A percentile compares a stretch with the other conserved stretches of the same genome.
phyloP scores from a whole-genome alignment of 2,888 invertebrate genomes.

The Caenorhabditis doughertyi region DNA sequence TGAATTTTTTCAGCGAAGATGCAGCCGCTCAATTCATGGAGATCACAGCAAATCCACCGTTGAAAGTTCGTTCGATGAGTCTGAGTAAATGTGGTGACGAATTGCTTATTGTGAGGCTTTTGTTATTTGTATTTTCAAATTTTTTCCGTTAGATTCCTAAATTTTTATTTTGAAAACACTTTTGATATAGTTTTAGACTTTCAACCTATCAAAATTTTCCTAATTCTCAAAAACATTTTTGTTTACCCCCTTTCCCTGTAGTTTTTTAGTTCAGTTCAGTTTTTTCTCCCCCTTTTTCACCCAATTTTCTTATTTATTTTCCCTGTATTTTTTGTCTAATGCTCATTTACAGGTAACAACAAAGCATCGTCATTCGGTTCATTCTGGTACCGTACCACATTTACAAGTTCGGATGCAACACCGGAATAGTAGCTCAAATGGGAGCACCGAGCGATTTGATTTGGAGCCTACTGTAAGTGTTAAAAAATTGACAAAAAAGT shows the following conservation, averaged over 20 bases:
- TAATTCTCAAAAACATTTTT: too few relatives aligned
- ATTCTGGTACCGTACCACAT: slow-evolving; percentile 63
- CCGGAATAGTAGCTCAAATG: slow-evolving; percentile 50
- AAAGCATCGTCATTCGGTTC: slow-evolving; percentile 64
- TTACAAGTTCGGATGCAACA: slow-evolving; percentile 59
- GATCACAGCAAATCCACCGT: slow-evolving; percentile 66
- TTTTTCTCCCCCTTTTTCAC: not conserved
- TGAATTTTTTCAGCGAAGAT: slow-evolving; percentile 67
- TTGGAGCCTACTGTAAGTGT: slow-evolving; percentile 34
- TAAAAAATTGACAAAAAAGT: too few relatives aligned
- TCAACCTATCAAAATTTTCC: not conserved
- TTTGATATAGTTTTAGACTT: slow-evolving; percentile 10
- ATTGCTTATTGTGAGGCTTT: slow-evolving; percentile 61
- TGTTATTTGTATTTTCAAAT: slow-evolving; percentile 20
- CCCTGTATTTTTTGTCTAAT: too few relatives aligned
- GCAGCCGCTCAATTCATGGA: slow-evolving; percentile 72
- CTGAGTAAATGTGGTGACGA: slow-evolving; percentile 66
- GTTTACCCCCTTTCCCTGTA: not conserved
- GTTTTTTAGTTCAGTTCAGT: slow-evolving; percentile 20
- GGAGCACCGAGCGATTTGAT: slow-evolving; percentile 53
- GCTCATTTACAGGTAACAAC: slow-evolving; percentile 49
- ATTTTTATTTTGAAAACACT: slow-evolving; percentile 2
- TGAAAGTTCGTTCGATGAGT: slow-evolving; percentile 68
- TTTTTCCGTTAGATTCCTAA: slow-evolving; percentile 1
- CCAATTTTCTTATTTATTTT: not conserved